Evolutionary conservation across 1,140 invertebrate species (phyloP).

Genomic region (Ephestia elutella): DNA sequence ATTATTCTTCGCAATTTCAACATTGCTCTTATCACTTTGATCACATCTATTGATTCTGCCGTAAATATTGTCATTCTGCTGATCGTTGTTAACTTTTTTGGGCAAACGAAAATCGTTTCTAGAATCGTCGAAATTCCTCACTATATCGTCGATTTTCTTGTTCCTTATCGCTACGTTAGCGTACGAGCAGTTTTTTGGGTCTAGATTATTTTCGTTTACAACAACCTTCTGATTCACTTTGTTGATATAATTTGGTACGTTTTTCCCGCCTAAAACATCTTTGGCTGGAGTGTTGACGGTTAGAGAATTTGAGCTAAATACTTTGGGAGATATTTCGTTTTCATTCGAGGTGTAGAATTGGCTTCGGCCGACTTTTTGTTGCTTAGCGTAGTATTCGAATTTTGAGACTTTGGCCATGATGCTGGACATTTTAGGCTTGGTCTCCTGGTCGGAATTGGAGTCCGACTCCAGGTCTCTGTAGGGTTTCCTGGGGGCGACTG

Average conservation of each 20-base stretch:
- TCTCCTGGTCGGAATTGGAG: constrained; percentile 56
- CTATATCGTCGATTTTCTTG: constrained; percentile 66
- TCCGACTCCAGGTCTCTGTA: constrained; percentile 58
- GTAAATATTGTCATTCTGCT: constrained; percentile 48
- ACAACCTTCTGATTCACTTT: constrained; percentile 56
- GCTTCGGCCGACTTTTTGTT: constrained; percentile 62
- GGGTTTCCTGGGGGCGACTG: constrained; percentile 61
- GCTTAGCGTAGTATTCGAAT: constrained; percentile 77
- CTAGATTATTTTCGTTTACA: constrained; percentile 63
- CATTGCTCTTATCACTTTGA: constrained; percentile 17
- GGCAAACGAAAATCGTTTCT: constrained; percentile 33
- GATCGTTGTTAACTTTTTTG: constrained; percentile 59
- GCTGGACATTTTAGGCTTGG: constrained; percentile 58
- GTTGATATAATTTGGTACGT: constrained; percentile 74
- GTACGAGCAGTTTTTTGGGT: constrained; percentile 59
- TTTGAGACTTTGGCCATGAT: constrained; percentile 78
- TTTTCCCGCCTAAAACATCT: constrained; percentile 80
- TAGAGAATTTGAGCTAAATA: constrained; percentile 83
- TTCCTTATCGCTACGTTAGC: constrained; percentile 62
- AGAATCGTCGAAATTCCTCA: constrained; percentile 57
- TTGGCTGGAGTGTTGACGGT: constrained; percentile 87
- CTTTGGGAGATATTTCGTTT: constrained; percentile 80
- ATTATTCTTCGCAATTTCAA: constrained; percentile 8
- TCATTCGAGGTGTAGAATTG: constrained; percentile 54
- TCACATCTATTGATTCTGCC: constrained; percentile 53